Percentiles rank a stretch among this genome's conserved stretches.
These are phyloP conservation scores for Cataglyphis altisquamis DNA, from an alignment of 2,888 invertebrate species.

Conservation along the genomic window DNA sequence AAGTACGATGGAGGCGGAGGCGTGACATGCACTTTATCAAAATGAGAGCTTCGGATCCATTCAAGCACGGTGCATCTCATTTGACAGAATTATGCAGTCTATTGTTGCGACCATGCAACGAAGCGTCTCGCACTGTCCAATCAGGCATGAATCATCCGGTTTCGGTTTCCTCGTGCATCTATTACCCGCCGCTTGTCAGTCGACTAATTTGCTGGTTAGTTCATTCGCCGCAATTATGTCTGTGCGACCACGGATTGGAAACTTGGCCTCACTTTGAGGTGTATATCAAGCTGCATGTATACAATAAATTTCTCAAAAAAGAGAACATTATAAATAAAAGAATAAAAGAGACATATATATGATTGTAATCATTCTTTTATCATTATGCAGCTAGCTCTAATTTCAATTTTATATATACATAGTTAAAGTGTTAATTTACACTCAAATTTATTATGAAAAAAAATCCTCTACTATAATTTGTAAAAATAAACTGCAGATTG, in stretches of 20 bases:
- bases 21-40: constrained; percentile 53
- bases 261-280: constrained; percentile 41
- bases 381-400: neutral
- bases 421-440: neutral
- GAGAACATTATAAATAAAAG: neutral
- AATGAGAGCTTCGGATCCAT: constrained; percentile 66
- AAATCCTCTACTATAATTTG: neutral
- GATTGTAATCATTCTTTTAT: neutral
- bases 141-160: constrained; percentile 80
- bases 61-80: constrained; percentile 71
- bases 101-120: constrained; percentile 75
- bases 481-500: neutral
- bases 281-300: neutral
- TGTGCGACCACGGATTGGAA: constrained; percentile 51
- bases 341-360: neutral
- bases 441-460: neutral
- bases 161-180: constrained; percentile 79
- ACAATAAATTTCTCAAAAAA: neutral
- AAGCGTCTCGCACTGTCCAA: constrained; percentile 77
- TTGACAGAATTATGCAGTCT: constrained; percentile 78
- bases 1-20: constrained; percentile 44
- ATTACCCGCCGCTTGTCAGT: constrained; percentile 79
- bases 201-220: constrained; percentile 80
- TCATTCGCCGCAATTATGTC: constrained; percentile 77
- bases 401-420: neutral